Base-by-base conservation (phyloP, 2,797 vertebrate species). In the Euphonia xanthogaster region DNA sequence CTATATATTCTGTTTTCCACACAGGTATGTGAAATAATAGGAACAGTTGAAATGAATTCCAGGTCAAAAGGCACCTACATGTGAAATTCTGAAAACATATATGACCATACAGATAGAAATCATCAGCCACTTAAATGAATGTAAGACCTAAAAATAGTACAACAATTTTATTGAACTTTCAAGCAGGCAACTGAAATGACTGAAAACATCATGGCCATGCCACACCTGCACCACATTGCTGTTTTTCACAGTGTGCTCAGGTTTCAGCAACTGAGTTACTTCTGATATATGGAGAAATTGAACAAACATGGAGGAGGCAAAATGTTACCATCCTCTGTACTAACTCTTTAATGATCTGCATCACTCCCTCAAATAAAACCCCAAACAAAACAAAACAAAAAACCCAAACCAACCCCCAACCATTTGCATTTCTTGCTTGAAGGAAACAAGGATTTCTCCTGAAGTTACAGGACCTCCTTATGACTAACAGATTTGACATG, bases 131-230 rank as follows among this genome's bases (percentile, higher is more conserved):
- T 62, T 51, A 44, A 77, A 48, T 63, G 37, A 91, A 87, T 30
- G 35, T 51, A 66, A 84, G 50, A 55, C 15, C 48, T 68, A 65
- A 80, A 86, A 75, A 62, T 4, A 85, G 33, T 55, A 57, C 19
- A 82, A 90, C 2, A 25, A n/a, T 86, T 67, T 54, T 71, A 70
- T 24, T 89, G 63, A 89, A 91, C 17, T 88, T 88, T 68, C 28
- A 90, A 86, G 60, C 27, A 70, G 42, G 35, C 10, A 85, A 28
- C 44, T 77, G 63, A 82, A 63, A 27, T 40, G 57, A 62, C 33
- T 27, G 50, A 71, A 71, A 53, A 66, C 14, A 57, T 50, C 53
- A 78, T 10, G 12, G 45, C 40, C 55, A 33, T 48, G 66, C 44
- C 33, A 76, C 62, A 22, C 30, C 28, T 89, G 65, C 44, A 31